Base-by-base conservation (phyloP, 2,797 vertebrate genomes). In the Sebastes paucispinis region DNA sequence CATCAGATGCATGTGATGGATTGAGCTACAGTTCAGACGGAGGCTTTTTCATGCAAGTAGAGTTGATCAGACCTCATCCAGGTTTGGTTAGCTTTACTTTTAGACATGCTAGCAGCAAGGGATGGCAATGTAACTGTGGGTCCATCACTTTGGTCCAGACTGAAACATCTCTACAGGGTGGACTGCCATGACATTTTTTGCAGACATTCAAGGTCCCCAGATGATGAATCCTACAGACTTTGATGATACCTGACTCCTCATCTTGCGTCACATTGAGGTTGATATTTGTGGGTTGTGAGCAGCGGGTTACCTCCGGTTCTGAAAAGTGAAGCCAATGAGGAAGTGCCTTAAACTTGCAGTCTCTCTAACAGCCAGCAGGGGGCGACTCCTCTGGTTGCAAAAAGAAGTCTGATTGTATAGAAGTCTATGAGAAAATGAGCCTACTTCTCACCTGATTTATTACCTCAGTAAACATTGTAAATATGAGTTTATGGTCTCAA, bases 281-380 rank as follows among this genome's bases (percentile, higher is more conserved):
- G 2, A 69, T 25, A 36, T 57, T 25, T 32, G 18, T 68, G 43
- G 18, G 10, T 52, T 50, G 0, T 20, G 47, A 50, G 47, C 47
- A 50, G 47, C 0, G 47, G 47, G 16, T 0, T 20, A 50, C 3
- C 43, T 2, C 0, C 43, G 43, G 43, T 12, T 36, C 34, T 36
- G 10, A 36, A 11, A 36, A 36, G 34, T 47, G 43, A 47, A 18
- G 43, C 16, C 47, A 50, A 50, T 50, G 47, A 2, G 16, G 47
- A 20, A 57, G n/a, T 57, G 6, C 54, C 54, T 25, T 57, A 24
- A 57, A 14, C 0, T 0, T 25, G 54, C 54, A 57, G 0, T 57
- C 1, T 25, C 0, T 14, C 22, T 57, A 57, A 25, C 0, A 6
- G 54, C 54, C 54, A 22, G 54, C 22, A 24, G 54, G n/a, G 0